Evolutionary conservation across 2,888 invertebrate genomes (phyloP).

Genomic region (Marronus borbonicus): DNA sequence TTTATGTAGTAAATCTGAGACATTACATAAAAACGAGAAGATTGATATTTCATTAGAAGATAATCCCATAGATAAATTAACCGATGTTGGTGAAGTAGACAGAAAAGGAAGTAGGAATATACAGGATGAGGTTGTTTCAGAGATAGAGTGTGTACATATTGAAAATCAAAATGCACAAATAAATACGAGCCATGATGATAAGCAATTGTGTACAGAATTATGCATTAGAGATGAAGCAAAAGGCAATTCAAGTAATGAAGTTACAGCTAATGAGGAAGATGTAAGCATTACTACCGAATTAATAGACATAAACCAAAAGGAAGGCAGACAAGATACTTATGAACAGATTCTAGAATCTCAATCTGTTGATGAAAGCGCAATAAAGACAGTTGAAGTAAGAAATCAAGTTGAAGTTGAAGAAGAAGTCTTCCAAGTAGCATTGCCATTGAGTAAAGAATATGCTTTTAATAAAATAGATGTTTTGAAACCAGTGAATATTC

Average conservation of each 20-base stretch:
- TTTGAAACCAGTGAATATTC: background rate
- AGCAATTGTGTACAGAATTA: background rate
- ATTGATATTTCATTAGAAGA: slow-evolving; percentile 17
- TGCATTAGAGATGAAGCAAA: background rate
- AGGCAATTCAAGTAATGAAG: background rate
- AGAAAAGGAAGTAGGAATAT: background rate
- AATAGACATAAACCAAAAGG: background rate
- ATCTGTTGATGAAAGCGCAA: background rate
- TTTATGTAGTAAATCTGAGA: slow-evolving; percentile 1
- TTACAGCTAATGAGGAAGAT: background rate
- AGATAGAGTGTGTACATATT: background rate
- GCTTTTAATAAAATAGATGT: background rate
- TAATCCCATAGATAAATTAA: background rate
- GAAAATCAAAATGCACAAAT: slow-evolving; percentile 11
- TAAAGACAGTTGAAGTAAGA: background rate
- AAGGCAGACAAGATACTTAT: background rate
- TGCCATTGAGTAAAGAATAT: background rate
- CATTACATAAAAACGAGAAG: slow-evolving; percentile 18
- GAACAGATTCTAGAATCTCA: background rate
- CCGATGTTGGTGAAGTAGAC: background rate
- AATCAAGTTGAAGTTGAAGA: background rate
- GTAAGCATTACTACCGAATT: background rate
- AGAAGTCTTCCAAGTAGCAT: background rate
- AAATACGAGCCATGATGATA: background rate
- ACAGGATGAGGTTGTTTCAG: background rate